Evolutionary conservation across 2,888 invertebrate species (phyloP), one percentile per base, ranked within the genome.

Genomic region (Lathronympha strigana): DNA sequence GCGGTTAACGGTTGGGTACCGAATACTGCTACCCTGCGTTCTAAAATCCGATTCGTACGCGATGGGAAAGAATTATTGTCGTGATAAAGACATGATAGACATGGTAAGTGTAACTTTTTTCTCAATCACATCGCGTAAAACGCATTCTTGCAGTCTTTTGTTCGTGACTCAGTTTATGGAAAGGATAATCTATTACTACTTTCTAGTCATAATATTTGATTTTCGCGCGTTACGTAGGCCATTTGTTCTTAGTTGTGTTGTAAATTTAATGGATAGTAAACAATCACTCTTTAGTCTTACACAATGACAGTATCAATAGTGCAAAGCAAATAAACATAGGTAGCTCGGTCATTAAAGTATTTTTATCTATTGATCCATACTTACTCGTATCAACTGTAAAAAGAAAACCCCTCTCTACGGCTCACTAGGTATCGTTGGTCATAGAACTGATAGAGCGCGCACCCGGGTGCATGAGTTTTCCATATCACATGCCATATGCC

Each of bases 161-260:
- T 38, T 54, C 38, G 54, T 54, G 38, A 38, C 54, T 38, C n/a
- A 13, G 17, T 11, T 17, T 23, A 19, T 40, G n/a, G 36, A 36
- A 38, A 38, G 23, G 25, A 25, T 38, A 23, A 53, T 23, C 23
- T 28, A 17, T 49, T 49, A 28, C 15, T 78, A 67, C 55, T 50
- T 54, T 31, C 51, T 50, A 51, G 13, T 67, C 51, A 45, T 50
- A 47, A 38, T 61, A 40, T 45, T 17, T 25, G 43, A 40, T 43
- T 25, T 19, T 43, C 19, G 43, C 4, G 31, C 28, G 25, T 45
- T 25, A 40, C 31, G 31, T 28, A 28, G 50, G 50, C 17, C 2
- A 15, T 17, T 50, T 28, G 28, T 31, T 31, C 28, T 31, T 50
- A 15, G 25, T 49, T 28, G 25, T 47, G n/a, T 8, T 17, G 31